Percentiles rank a stretch among this genome's conserved stretches.
phyloP scores from a whole-genome alignment of 2,888 invertebrate genomes.

The Catocala sponsa region DNA sequence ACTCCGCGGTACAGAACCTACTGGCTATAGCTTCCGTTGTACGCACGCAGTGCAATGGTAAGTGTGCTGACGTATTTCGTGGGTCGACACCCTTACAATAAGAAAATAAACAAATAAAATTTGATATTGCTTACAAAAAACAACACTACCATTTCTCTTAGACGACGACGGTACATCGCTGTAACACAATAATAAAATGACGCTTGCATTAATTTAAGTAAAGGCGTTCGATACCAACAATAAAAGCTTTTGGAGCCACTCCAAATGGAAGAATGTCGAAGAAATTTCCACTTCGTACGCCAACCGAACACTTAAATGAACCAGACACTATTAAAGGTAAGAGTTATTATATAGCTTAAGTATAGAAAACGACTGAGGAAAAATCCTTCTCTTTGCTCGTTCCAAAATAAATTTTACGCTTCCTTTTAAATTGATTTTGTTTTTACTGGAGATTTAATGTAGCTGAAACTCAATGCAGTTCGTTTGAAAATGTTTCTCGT shows the following conservation, averaged over 20 bases:
- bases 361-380: slow-evolving; percentile 19
- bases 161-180: background rate
- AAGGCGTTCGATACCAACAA: slow-evolving; percentile 72
- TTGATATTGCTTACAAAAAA: no score
- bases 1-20: no score
- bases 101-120: no score
- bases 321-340: slow-evolving; percentile 68
- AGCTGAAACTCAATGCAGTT: background rate
- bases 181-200: slow-evolving; percentile 53
- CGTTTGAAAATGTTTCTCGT: background rate
- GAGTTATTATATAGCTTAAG: slow-evolving; percentile 62
- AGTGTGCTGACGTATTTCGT: no score
- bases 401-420: slow-evolving; percentile 31
- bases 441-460: slow-evolving; percentile 3
- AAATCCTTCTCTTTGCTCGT: slow-evolving; percentile 30
- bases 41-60: no score
- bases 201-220: slow-evolving; percentile 66
- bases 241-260: slow-evolving; percentile 80
- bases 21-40: no score
- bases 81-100: no score
- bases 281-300: slow-evolving; percentile 44
- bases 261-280: slow-evolving; percentile 70
- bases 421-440: slow-evolving; percentile 29
- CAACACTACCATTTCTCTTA: no score
- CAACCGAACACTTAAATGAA: slow-evolving; percentile 57